These are phyloP conservation scores for Eupelmus urozonus DNA, from an alignment of 2,888 invertebrate species.

Conservation along the genomic window DNA sequence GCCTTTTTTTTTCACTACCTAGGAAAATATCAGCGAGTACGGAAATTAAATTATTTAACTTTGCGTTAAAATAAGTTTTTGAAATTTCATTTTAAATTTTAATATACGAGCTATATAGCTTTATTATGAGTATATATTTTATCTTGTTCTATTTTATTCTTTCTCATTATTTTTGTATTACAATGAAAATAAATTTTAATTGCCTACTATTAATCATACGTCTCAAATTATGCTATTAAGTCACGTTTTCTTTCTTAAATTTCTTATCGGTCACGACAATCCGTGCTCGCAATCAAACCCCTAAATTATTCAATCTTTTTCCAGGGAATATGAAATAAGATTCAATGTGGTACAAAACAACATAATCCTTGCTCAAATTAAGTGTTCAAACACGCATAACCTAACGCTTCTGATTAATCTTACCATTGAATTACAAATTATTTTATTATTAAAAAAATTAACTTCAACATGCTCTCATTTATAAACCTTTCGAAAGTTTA, in stretches of 20 bases:
- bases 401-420: not conserved
- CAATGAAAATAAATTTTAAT: conserved; percentile 39
- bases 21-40: not conserved
- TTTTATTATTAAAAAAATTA: too few relatives aligned
- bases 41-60: too few relatives aligned
- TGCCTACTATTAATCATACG: conserved; percentile 34
- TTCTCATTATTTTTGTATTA: too few relatives aligned
- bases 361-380: conserved; percentile 2
- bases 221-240: conserved; percentile 47
- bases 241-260: conserved; percentile 32
- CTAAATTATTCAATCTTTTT: conserved; percentile 42
- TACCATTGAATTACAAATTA: not conserved
- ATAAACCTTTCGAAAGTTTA: too few relatives aligned
- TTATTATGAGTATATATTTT: too few relatives aligned
- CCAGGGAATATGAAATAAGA: not conserved
- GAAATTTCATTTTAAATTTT: not conserved
- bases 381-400: not conserved
- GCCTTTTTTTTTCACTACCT: not conserved
- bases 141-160: too few relatives aligned
- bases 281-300: conserved; percentile 5
- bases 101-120: too few relatives aligned
- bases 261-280: conserved; percentile 51
- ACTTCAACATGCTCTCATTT: too few relatives aligned
- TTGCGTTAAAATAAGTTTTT: too few relatives aligned
- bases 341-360: conserved; percentile 20